These are phyloP conservation scores for Dromococcyx pavoninus DNA, from an alignment of 2,797 vertebrate genomes.

Conservation along the genomic window DNA sequence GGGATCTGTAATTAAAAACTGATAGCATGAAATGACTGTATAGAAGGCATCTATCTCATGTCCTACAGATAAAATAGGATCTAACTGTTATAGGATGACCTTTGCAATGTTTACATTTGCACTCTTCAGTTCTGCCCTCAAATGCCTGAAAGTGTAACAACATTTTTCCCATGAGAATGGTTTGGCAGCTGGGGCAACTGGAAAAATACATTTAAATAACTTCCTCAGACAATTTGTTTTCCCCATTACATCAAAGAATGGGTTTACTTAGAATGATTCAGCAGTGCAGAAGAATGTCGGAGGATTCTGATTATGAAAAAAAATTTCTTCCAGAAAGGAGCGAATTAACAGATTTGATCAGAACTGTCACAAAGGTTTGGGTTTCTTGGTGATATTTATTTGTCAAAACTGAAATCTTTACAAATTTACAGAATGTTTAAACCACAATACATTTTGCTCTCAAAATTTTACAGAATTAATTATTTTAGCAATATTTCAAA, in stretches of 20 bases:
- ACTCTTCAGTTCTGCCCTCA: not conserved
- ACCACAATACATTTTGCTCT: fast-evolving
- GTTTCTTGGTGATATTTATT: not conserved
- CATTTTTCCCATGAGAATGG: not conserved
- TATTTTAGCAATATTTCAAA: not conserved
- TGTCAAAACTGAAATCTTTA: not conserved
- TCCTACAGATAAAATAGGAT: not conserved
- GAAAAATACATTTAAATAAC: not conserved
- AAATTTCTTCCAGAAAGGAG: not conserved
- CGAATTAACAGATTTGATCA: not conserved
- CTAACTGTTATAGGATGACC: not conserved
- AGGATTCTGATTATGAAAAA: not conserved
- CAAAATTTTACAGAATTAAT: not conserved
- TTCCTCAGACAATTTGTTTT: slow-evolving; percentile 17
- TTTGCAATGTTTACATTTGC: not conserved
- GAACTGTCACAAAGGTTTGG: not conserved
- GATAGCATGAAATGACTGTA: not conserved
- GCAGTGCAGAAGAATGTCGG: not conserved
- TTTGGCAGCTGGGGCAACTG: not conserved
- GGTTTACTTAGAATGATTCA: not conserved
- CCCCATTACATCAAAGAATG: slow-evolving; percentile 7
- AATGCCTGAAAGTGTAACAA: not conserved
- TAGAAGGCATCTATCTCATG: not conserved
- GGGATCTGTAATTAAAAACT: not conserved
- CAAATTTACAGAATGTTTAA: not conserved